These are phyloP conservation scores for Ganaspis sp. DNA, from an alignment of 1,140 invertebrate species.

Conservation along the genomic window DNA sequence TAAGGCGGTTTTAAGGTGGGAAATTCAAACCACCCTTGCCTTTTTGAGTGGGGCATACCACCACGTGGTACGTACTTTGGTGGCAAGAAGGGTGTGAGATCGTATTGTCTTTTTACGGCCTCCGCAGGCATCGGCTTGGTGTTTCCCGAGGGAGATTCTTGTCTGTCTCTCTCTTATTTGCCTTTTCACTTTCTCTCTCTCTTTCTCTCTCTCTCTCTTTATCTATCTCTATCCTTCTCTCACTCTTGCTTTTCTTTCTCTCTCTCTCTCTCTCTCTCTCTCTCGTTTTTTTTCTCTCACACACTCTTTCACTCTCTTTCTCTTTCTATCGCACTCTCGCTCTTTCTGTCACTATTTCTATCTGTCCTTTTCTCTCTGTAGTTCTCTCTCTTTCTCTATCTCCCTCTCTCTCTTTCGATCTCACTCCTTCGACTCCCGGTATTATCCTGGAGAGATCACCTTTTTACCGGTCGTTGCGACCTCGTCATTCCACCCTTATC, in stretches of 20 bases:
- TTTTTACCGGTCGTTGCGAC: conserved; percentile 77
- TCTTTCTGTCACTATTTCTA: too few species aligned
- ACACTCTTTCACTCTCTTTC: too few species aligned
- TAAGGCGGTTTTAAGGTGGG: conserved; percentile 31
- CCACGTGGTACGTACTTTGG: conserved; percentile 42
- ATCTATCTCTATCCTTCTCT: too few species aligned
- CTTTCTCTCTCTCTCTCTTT: conserved; percentile 46
- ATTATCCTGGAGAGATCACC: conserved; percentile 73
- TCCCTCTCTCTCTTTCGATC: conserved; percentile 38
- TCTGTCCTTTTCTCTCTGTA: too few species aligned
- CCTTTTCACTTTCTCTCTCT: too few species aligned
- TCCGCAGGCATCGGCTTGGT: conserved; percentile 57
- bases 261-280: too few species aligned
- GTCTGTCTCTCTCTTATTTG: conserved; percentile 51
- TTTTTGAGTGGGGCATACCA: conserved; percentile 26
- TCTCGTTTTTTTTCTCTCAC: too few species aligned
- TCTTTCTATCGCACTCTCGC: too few species aligned
- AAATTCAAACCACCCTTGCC: conserved; percentile 5
- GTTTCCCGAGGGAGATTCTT: conserved; percentile 58
- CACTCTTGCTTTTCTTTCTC: too few species aligned
- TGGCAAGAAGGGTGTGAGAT: conserved; percentile 61
- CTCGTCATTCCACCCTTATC: conserved; percentile 76
- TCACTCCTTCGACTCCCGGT: conserved; percentile 52
- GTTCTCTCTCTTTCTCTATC: too few species aligned
- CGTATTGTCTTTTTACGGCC: conserved; percentile 73